A percentile compares a stretch with the other conserved stretches of the same genome.
Evolutionary conservation across 1,140 invertebrate genomes (phyloP).

Genomic region (Aphelinus certus): DNA sequence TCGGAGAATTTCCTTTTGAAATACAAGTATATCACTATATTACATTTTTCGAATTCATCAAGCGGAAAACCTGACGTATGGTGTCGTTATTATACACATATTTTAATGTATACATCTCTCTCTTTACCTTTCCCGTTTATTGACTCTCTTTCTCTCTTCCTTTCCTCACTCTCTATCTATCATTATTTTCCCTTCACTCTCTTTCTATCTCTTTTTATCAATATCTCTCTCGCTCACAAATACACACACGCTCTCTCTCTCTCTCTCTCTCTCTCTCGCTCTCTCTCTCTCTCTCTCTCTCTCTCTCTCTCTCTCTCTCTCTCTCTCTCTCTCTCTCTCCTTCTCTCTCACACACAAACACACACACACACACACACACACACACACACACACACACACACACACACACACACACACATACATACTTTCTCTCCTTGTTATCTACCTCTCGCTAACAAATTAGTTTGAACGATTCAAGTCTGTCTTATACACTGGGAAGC

Average conservation of each 20-base stretch:
- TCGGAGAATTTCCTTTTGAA: slow-evolving; percentile 33
- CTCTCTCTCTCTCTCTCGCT: neutral
- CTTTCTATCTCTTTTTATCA: too few species aligned
- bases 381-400: neutral
- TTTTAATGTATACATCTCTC: slow-evolving; percentile 14
- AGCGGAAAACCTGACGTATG: slow-evolving; percentile 15
- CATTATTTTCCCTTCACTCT: too few species aligned
- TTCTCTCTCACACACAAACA: too few species aligned
- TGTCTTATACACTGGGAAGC: neutral
- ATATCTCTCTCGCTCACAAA: neutral
- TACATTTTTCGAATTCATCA: slow-evolving; percentile 33
- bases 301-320: neutral
- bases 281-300: neutral
- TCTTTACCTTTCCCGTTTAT: slow-evolving; percentile 12
- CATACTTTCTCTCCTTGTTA: neutral
- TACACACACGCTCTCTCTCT: neutral
- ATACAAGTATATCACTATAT: slow-evolving; percentile 32
- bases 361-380: neutral
- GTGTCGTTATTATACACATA: slow-evolving; percentile 18
- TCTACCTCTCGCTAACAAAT: slow-evolving; percentile 1
- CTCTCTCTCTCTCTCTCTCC: neutral
- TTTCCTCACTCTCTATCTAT: neutral
- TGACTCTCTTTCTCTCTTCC: slow-evolving; percentile 10
- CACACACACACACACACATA: neutral
- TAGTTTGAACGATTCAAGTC: neutral